Evolutionary conservation across 2,888 invertebrate genomes (phyloP).

Genomic region (Dasypogon diadema): DNA sequence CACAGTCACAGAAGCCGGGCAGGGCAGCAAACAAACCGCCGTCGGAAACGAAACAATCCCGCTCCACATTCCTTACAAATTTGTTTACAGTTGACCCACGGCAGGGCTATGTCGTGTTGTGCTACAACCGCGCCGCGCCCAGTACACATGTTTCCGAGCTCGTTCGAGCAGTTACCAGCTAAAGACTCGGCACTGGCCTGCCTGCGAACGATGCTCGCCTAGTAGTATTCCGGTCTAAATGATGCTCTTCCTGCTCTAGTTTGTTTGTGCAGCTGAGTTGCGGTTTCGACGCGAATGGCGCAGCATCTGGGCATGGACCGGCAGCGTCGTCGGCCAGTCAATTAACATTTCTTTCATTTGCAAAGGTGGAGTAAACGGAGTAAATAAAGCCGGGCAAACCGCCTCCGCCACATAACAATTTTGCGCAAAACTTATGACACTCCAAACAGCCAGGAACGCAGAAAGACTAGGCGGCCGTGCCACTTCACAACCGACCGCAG

Average conservation of each 20-base stretch:
- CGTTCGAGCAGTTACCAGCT: not conserved
- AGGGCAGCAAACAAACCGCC: not conserved
- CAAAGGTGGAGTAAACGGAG: not conserved
- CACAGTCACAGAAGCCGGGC: not conserved
- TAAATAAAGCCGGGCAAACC: constrained; percentile 28
- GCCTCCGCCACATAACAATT: constrained; percentile 60
- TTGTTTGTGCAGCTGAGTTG: constrained; percentile 56
- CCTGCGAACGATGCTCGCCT: constrained; percentile 62
- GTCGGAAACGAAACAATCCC: no score
- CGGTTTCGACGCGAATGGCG: constrained; percentile 14
- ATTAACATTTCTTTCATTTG: not conserved
- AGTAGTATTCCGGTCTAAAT: constrained; percentile 68
- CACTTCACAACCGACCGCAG: not conserved
- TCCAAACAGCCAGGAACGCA: constrained; percentile 66
- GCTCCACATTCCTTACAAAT: no score
- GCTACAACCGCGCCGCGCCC: no score
- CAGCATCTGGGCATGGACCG: constrained; percentile 39
- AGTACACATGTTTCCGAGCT: not conserved
- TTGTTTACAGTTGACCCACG: no score
- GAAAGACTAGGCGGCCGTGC: constrained; percentile 57
- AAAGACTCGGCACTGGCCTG: not conserved
- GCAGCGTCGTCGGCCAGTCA: not conserved
- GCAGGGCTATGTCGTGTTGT: no score
- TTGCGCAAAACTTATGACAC: constrained; percentile 68
- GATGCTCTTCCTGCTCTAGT: constrained; percentile 69